Evolutionary conservation across 2,888 invertebrate genomes (phyloP).

Genomic region (Drosophila acutilabella): DNA sequence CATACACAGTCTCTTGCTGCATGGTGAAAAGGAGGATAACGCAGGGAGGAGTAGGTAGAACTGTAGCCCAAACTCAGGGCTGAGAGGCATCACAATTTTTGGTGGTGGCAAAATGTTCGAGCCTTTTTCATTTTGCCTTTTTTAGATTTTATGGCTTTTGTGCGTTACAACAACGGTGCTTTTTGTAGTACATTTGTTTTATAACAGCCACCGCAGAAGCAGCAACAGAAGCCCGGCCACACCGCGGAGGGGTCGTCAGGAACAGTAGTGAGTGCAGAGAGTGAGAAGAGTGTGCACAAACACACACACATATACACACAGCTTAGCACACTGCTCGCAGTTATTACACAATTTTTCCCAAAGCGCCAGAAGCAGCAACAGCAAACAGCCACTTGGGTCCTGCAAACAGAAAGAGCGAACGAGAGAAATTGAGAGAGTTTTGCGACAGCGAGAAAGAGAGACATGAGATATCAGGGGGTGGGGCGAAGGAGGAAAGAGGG

Average conservation of each 20-base stretch:
- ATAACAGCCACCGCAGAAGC: conserved; percentile 72
- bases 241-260: conserved; percentile 30
- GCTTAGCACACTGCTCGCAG: conserved; percentile 78
- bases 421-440: conserved; percentile 40
- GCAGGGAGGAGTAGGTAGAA: conserved; percentile 19
- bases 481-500: background rate
- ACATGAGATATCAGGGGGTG: background rate
- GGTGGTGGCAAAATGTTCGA: conserved; percentile 73
- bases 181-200: conserved; percentile 78
- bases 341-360: conserved; percentile 78
- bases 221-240: conserved; percentile 29
- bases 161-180: conserved; percentile 78
- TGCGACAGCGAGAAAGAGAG: conserved; percentile 25
- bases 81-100: conserved; percentile 56
- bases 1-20: conserved; percentile 9
- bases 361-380: conserved; percentile 60
- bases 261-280: background rate
- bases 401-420: background rate
- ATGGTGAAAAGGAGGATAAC: background rate
- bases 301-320: conserved; percentile 41
- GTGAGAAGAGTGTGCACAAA: background rate
- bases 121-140: conserved; percentile 77
- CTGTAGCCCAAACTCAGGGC: conserved; percentile 23
- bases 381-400: conserved; percentile 58
- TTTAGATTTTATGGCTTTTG: conserved; percentile 79